These are phyloP conservation scores for Lophius americanus DNA, from an alignment of 2,797 vertebrate genomes.

Conservation along the genomic window DNA sequence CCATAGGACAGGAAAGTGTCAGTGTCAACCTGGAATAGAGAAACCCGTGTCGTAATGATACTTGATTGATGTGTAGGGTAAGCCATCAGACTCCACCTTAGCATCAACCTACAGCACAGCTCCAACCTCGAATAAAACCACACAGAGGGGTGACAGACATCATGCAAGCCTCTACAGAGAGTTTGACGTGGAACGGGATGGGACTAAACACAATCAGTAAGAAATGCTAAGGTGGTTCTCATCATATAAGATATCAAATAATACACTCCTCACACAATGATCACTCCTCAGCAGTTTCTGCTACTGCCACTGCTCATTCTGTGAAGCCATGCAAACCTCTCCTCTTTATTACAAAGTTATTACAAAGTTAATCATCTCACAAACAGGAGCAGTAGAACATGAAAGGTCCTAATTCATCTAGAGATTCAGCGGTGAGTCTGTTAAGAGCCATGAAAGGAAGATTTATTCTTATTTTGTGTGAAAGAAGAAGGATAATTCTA, in stretches of 20 bases:
- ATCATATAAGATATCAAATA: no score
- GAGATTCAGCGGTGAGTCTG: background rate
- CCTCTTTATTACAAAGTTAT: slow-evolving; percentile 18
- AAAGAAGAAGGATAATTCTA: no score
- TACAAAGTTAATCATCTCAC: slow-evolving; percentile 28
- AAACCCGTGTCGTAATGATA: slow-evolving; percentile 2
- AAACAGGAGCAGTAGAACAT: slow-evolving; percentile 21
- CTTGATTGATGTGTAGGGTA: slow-evolving; percentile 13
- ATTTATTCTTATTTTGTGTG: background rate
- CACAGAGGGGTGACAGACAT: slow-evolving; percentile 41
- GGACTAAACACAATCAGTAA: background rate
- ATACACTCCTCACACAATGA: no score
- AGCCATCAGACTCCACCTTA: slow-evolving; percentile 9
- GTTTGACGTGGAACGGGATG: slow-evolving; percentile 18
- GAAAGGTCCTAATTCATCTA: background rate
- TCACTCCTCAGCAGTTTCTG: no score
- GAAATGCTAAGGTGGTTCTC: no score
- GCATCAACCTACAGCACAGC: slow-evolving; percentile 7
- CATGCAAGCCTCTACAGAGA: slow-evolving; percentile 26
- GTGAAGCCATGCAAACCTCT: slow-evolving; percentile 8
- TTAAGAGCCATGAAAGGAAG: background rate
- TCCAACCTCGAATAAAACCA: slow-evolving; percentile 18
- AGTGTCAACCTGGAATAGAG: slow-evolving; percentile 86
- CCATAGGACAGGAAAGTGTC: slow-evolving; percentile 94
- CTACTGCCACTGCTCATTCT: background rate